phyloP scores from a whole-genome alignment of 1,140 invertebrate species.

The Papilio polytes region DNA sequence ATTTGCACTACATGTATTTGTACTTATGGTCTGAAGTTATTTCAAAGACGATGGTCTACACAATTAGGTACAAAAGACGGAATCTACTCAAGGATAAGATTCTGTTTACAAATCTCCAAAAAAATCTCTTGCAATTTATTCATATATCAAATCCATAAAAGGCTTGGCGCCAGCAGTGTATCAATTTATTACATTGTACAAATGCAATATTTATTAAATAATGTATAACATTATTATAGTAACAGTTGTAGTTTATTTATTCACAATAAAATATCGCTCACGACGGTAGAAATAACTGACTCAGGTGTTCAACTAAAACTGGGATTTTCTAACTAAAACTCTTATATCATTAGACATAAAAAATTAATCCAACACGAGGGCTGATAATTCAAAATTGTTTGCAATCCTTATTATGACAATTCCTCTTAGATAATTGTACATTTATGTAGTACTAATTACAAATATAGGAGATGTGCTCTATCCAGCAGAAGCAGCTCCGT shows the following conservation, averaged over 20 bases:
- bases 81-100: background rate
- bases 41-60: background rate
- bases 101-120: background rate
- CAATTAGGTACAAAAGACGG: background rate
- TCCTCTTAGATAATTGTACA: background rate
- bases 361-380: too few species aligned
- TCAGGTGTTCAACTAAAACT: background rate
- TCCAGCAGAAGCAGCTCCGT: too few species aligned
- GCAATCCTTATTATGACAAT: background rate
- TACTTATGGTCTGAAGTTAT: background rate
- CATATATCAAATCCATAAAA: slow-evolving; percentile 8
- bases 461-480: background rate
- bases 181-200: slow-evolving; percentile 4
- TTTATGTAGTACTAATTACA: background rate
- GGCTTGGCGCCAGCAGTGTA: background rate
- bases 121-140: background rate
- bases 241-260: slow-evolving; percentile 1
- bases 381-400: too few species aligned
- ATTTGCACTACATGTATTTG: background rate
- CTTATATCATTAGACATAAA: too few species aligned
- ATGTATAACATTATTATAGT: background rate
- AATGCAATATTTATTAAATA: background rate
- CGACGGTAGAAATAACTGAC: background rate
- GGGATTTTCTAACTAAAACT: background rate
- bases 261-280: background rate